phyloP scores from a whole-genome alignment of 1,140 invertebrate genomes.

The Hirudo medicinalis region DNA sequence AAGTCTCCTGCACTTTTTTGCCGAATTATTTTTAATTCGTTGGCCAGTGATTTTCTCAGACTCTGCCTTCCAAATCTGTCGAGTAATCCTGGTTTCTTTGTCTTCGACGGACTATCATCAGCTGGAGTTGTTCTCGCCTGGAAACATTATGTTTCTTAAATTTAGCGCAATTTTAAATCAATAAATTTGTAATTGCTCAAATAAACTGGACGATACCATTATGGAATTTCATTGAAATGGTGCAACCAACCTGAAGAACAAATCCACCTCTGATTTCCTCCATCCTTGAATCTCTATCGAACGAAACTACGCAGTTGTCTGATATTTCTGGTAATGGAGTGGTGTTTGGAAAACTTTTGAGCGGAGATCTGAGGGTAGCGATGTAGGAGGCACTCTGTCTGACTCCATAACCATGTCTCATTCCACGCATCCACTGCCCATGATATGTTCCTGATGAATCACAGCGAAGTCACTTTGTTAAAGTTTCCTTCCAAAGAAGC shows the following conservation, averaged over 20 bases:
- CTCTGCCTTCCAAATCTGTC: slow-evolving; percentile 47
- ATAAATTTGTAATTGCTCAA: too few species aligned
- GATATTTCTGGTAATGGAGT: too few species aligned
- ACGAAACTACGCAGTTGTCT: slow-evolving; percentile 41
- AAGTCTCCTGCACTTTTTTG: slow-evolving; percentile 94
- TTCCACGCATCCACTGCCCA: slow-evolving; percentile 93
- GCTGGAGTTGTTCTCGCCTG: slow-evolving; percentile 3
- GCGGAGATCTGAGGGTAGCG: slow-evolving; percentile 47
- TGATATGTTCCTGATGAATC: slow-evolving; percentile 65
- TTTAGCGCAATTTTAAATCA: too few species aligned
- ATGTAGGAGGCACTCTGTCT: slow-evolving; percentile 89
- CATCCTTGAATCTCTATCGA: slow-evolving; percentile 61
- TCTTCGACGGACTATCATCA: not conserved
- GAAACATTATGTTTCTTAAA: not conserved
- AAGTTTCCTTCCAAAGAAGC: not conserved
- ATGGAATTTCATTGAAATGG: too few species aligned
- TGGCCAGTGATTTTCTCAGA: slow-evolving; percentile 17
- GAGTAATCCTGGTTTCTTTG: slow-evolving; percentile 45
- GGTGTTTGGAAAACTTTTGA: too few species aligned
- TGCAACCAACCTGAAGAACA: slow-evolving; percentile 49
- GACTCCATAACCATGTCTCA: slow-evolving; percentile 94
- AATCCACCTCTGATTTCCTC: slow-evolving; percentile 92
- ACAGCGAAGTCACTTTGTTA: not conserved
- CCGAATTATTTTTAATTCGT: slow-evolving; percentile 48
- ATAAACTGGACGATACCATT: too few species aligned